phyloP scores from a whole-genome alignment of 2,888 invertebrate species.

The Polydrusus pterygomalis region DNA sequence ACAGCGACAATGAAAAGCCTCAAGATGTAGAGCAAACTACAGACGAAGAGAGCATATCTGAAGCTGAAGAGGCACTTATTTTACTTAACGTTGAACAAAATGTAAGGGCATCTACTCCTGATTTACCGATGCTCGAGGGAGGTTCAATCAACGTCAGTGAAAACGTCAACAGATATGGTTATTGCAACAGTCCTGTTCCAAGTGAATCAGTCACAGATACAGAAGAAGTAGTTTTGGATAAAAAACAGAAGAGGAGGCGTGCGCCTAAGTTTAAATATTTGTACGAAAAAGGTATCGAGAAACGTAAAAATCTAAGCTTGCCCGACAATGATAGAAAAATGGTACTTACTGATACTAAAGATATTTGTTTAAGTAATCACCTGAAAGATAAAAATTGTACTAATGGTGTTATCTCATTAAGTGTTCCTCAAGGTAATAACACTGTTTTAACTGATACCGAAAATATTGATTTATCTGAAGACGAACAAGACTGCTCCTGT shows the following conservation, averaged over 20 bases:
- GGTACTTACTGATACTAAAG: conserved; percentile 68
- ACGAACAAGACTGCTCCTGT: conserved; percentile 58
- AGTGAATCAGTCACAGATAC: conserved; percentile 61
- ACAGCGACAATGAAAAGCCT: conserved; percentile 60
- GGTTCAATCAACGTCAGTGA: conserved; percentile 60
- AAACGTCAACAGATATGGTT: conserved; percentile 46
- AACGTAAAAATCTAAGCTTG: conserved; percentile 44
- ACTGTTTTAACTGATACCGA: conserved; percentile 42
- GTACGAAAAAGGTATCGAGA: conserved; percentile 54
- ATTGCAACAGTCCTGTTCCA: conserved; percentile 16
- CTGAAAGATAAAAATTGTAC: not conserved
- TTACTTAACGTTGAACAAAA: conserved; percentile 30
- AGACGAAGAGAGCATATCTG: conserved; percentile 68
- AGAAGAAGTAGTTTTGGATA: conserved; percentile 60
- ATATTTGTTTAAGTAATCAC: conserved; percentile 67
- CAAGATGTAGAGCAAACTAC: conserved; percentile 54
- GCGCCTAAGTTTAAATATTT: conserved; percentile 62
- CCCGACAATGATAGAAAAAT: conserved; percentile 46
- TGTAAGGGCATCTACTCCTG: conserved; percentile 57
- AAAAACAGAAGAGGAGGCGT: conserved; percentile 55
- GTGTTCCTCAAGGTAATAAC: not conserved
- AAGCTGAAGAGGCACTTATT: conserved; percentile 67
- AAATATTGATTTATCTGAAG: conserved; percentile 65
- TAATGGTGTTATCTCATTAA: not conserved
- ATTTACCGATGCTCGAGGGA: conserved; percentile 62